Evolutionary conservation across 1,140 invertebrate species (phyloP).

Genomic region (Ips typographus): DNA sequence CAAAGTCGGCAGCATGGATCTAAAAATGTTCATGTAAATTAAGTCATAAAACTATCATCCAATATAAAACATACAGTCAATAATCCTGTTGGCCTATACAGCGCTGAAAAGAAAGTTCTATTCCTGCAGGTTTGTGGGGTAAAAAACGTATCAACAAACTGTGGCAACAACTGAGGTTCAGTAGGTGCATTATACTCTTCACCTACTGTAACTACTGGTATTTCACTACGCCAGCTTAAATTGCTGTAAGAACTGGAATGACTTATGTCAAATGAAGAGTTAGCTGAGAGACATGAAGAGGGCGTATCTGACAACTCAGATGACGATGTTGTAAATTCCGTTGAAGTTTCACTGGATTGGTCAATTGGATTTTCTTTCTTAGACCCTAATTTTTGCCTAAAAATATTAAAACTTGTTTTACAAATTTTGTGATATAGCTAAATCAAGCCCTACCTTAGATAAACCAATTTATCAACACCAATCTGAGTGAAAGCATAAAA

Average conservation of each 20-base stretch:
- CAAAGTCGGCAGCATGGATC: constrained; percentile 65
- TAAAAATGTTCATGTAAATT: constrained; percentile 44
- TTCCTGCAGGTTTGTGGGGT: constrained; percentile 55
- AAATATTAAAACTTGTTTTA: not conserved
- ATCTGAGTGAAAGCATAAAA: constrained; percentile 65
- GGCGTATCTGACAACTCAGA: constrained; percentile 1
- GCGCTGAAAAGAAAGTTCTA: constrained; percentile 56
- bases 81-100: constrained; percentile 55
- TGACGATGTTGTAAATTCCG: too few relatives aligned
- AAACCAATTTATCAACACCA: constrained; percentile 66
- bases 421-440: not conserved
- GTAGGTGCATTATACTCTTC: not conserved
- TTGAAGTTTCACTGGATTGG: not conserved
- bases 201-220: too few relatives aligned
- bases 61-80: constrained; percentile 52
- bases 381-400: constrained; percentile 57
- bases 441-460: constrained; percentile 51
- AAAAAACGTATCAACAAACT: constrained; percentile 54
- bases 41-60: constrained; percentile 5
- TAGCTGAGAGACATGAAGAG: constrained; percentile 11
- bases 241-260: too few relatives aligned
- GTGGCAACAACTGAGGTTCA: constrained; percentile 48
- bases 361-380: constrained; percentile 49
- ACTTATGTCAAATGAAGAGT: not conserved
- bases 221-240: too few relatives aligned